A percentile compares a stretch with the other conserved stretches of the same genome.
phyloP scores from a whole-genome alignment of 2,797 vertebrate genomes.

The Tokudaia muenninki region DNA sequence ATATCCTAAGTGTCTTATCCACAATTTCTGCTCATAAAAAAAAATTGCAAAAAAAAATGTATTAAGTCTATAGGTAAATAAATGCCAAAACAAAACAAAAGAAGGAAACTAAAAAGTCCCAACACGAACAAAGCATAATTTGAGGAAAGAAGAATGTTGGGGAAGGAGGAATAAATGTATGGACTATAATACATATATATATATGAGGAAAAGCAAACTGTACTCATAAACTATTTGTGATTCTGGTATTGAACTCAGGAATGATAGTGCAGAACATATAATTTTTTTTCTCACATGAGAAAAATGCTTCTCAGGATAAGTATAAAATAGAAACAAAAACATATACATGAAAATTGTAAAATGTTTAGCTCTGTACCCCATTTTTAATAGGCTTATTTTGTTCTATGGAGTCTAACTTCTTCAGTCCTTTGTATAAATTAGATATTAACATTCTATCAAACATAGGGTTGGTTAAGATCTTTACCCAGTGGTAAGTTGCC shows the following conservation, averaged over 20 bases:
- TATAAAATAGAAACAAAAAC: constrained; percentile 15
- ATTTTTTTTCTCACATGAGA: not conserved
- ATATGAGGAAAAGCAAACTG: not conserved
- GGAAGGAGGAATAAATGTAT: not conserved
- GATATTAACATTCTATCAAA: too few relatives aligned
- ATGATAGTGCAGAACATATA: not conserved
- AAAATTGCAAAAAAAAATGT: constrained; percentile 34
- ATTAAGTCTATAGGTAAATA: not conserved
- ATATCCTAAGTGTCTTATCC: not conserved
- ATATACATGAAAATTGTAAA: not conserved
- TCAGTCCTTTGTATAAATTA: too few relatives aligned
- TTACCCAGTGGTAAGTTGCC: too few relatives aligned
- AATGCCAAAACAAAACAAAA: not conserved
- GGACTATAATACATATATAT: not conserved
- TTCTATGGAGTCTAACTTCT: too few relatives aligned
- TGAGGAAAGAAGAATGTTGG: not conserved
- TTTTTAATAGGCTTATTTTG: too few relatives aligned
- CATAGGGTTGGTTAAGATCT: too few relatives aligned
- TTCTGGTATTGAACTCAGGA: not conserved
- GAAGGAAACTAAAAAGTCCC: too few relatives aligned
- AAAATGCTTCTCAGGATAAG: not conserved
- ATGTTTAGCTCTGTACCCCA: too few relatives aligned
- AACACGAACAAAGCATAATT: not conserved
- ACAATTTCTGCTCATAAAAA: not conserved
- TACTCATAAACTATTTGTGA: not conserved